These are phyloP conservation scores for Diplosoma virens DNA, from an alignment of 23 tunicate species.

Conservation along the genomic window DNA sequence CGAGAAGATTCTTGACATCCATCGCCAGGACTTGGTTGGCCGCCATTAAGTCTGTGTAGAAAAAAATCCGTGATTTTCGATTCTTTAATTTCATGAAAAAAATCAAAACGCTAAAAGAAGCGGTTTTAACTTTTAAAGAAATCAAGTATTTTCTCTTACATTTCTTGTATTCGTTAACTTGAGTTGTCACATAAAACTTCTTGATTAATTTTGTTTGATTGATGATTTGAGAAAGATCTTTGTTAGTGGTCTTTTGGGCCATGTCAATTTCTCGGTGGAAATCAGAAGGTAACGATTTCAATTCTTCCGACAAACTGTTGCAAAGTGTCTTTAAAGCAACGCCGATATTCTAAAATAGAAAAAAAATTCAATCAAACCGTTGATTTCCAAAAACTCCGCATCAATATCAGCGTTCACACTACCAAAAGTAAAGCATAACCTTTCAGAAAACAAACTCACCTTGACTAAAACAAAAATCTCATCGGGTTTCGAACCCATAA, in stretches of 20 bases:
- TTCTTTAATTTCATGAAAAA: too few species aligned
- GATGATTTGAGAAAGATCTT: constrained; percentile 84
- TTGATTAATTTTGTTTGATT: constrained; percentile 82
- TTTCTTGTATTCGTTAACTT: constrained; percentile 90
- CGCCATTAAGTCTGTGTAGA: constrained; percentile 76
- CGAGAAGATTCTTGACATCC: constrained; percentile 84
- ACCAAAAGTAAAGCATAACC: too few species aligned
- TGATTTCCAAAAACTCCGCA: not conserved
- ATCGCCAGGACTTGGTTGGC: constrained; percentile 92
- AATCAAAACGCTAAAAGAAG: too few species aligned
- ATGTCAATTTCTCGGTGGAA: constrained; percentile 92
- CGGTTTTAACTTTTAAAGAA: too few species aligned
- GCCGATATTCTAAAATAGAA: constrained; percentile 65
- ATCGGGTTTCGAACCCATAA: constrained; percentile 64
- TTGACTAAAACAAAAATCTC: constrained; percentile 72
- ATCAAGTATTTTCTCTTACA: constrained; percentile 52
- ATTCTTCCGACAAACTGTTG: constrained; percentile 53
- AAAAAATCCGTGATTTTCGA: too few species aligned
- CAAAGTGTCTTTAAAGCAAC: constrained; percentile 71
- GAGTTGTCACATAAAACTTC: constrained; percentile 76
- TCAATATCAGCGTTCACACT: too few species aligned
- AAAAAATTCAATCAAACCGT: not conserved
- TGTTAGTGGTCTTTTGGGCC: constrained; percentile 94
- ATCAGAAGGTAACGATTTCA: constrained; percentile 43
- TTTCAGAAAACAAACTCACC: constrained; percentile 47